A percentile compares a stretch with the other conserved stretches of the same genome.
Evolutionary conservation across 2,888 invertebrate species (phyloP).

Genomic region (Pandemis corylana): DNA sequence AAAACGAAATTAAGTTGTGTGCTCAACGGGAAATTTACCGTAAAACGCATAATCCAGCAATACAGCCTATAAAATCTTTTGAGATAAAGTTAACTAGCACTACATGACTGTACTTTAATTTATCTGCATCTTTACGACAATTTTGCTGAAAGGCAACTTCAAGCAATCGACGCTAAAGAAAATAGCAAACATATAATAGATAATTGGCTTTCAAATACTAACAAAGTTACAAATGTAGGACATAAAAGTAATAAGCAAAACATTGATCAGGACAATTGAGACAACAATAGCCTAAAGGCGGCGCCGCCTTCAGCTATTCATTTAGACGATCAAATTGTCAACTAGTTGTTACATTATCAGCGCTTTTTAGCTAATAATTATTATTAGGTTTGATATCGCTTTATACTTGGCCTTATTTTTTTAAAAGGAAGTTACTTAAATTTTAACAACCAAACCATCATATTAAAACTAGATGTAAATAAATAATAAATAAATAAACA

Average conservation of each 20-base stretch:
- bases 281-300: slow-evolving; percentile 35
- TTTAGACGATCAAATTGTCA: slow-evolving; percentile 31
- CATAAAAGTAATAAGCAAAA: slow-evolving; percentile 7
- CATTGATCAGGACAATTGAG: slow-evolving; percentile 22
- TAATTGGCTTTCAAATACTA: neutral
- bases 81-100: slow-evolving; percentile 14
- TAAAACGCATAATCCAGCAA: slow-evolving; percentile 45
- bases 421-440: neutral
- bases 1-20: slow-evolving; percentile 58
- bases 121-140: slow-evolving; percentile 9
- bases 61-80: slow-evolving; percentile 20
- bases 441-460: too few species aligned
- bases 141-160: neutral
- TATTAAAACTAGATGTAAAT: too few species aligned
- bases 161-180: neutral
- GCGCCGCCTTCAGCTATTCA: slow-evolving; percentile 31
- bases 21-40: slow-evolving; percentile 54
- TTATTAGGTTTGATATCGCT: neutral
- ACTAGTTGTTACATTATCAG: neutral
- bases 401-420: neutral
- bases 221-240: slow-evolving; percentile 1
- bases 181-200: neutral
- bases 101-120: slow-evolving; percentile 7
- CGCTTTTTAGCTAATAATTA: slow-evolving; percentile 22
- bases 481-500: too few species aligned